phyloP scores from a whole-genome alignment of 1,140 invertebrate species.

The Ceratoteleas bidentatus region DNA sequence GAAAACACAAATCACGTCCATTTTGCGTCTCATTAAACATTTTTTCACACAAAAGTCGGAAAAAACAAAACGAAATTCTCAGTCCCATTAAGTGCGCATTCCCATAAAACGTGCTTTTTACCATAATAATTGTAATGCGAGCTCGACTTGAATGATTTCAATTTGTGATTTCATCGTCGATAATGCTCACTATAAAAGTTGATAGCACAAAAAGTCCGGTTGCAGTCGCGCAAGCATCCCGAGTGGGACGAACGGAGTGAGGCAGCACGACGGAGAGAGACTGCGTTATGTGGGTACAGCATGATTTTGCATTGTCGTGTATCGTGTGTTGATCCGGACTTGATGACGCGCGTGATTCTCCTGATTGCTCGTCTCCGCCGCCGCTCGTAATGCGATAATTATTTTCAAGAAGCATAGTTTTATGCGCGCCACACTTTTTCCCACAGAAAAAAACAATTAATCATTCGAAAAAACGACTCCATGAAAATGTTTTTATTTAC shows the following conservation, averaged over 20 bases:
- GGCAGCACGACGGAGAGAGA: conserved; percentile 2
- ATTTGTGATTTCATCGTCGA: background rate
- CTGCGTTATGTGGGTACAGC: conserved; percentile 4
- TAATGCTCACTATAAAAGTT: background rate
- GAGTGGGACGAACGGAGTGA: background rate
- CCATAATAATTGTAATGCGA: background rate
- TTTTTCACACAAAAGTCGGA: too few relatives aligned
- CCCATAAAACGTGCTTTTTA: too few relatives aligned
- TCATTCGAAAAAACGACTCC: too few relatives aligned
- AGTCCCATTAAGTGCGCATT: too few relatives aligned
- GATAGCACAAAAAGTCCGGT: background rate
- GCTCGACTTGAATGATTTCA: background rate
- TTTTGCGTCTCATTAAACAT: too few relatives aligned
- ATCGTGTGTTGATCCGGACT: conserved; percentile 47
- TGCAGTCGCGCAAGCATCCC: background rate
- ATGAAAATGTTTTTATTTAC: too few relatives aligned
- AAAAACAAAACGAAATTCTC: too few relatives aligned
- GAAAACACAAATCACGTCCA: too few relatives aligned
- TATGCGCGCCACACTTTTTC: background rate
- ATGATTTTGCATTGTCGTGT: conserved; percentile 47
- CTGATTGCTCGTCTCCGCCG: conserved; percentile 36
- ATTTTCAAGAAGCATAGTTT: conserved; percentile 23
- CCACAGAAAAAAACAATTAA: background rate
- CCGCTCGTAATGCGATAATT: conserved; percentile 25
- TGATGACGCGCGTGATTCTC: conserved; percentile 42